Evolutionary conservation across 2,888 invertebrate genomes (phyloP).

Genomic region (Anorthoa munda): DNA sequence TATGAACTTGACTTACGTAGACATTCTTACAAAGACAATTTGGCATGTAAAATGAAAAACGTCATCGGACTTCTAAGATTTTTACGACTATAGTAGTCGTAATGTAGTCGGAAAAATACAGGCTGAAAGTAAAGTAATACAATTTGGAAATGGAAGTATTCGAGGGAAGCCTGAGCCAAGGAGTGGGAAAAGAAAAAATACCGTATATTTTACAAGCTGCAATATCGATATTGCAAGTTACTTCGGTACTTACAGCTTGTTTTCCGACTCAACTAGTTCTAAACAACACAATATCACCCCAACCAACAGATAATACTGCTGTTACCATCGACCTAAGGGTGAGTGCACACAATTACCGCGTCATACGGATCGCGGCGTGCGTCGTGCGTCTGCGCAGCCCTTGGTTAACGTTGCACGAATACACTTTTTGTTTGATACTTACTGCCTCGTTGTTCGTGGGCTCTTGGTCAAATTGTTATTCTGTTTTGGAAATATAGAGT

Average conservation of each 20-base stretch:
- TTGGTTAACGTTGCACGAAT: conserved; percentile 39
- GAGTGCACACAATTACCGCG: conserved; percentile 79
- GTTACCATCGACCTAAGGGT: conserved; percentile 59
- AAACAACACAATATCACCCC: conserved; percentile 31
- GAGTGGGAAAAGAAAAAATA: too few relatives aligned
- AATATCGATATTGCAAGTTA: not conserved
- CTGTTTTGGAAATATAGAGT: too few relatives aligned
- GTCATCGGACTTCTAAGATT: too few relatives aligned
- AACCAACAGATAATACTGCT: conserved; percentile 40
- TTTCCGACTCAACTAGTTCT: not conserved
- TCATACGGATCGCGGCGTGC: conserved; percentile 73
- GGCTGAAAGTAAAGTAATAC: too few relatives aligned
- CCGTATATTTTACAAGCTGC: not conserved
- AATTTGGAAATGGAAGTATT: too few relatives aligned
- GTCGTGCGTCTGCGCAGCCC: conserved; percentile 74
- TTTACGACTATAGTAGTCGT: too few relatives aligned
- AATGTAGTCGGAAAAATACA: too few relatives aligned
- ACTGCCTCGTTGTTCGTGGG: not conserved
- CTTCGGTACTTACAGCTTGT: not conserved
- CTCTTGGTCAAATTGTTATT: too few relatives aligned
- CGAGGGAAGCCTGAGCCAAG: too few relatives aligned
- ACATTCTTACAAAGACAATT: too few relatives aligned
- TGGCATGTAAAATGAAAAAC: too few relatives aligned
- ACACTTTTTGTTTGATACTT: conserved; percentile 16
- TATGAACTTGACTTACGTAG: too few relatives aligned